Percentiles rank a stretch among this genome's conserved stretches.
phyloP scores from a whole-genome alignment of 2,888 invertebrate species.

The Trimorus sp. region DNA sequence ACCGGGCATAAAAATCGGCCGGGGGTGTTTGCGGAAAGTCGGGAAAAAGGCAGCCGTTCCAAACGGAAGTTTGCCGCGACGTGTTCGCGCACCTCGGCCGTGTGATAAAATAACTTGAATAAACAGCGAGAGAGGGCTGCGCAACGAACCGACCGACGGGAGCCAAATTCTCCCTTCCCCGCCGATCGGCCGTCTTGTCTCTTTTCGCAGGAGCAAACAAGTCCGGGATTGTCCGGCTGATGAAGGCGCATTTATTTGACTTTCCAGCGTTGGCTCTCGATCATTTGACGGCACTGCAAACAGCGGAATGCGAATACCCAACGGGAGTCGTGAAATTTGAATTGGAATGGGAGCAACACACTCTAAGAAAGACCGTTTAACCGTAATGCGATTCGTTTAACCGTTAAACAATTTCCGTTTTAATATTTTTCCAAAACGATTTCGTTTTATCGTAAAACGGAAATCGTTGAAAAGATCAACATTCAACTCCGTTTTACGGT shows the following conservation, averaged over 20 bases:
- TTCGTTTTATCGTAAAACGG: too few relatives aligned
- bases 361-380: too few relatives aligned
- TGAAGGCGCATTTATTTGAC: conserved; percentile 76
- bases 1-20: too few relatives aligned
- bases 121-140: conserved; percentile 74
- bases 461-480: too few relatives aligned
- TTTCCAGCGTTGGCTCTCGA: conserved; percentile 59
- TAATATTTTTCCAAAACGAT: too few relatives aligned
- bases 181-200: too few relatives aligned
- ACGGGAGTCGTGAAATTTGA: not conserved
- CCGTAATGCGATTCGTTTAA: too few relatives aligned
- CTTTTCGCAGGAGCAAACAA: conserved; percentile 74
- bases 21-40: conserved; percentile 46
- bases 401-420: too few relatives aligned
- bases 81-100: conserved; percentile 74
- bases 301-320: too few relatives aligned
- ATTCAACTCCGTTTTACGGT: too few relatives aligned
- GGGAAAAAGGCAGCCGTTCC: conserved; percentile 42
- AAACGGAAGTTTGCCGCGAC: conserved; percentile 75
- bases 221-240: conserved; percentile 74
- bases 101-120: conserved; percentile 80
- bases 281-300: conserved; percentile 3
- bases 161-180: conserved; percentile 42
- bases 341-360: too few relatives aligned
- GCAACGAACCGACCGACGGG: conserved; percentile 69